Conservation (phyloP, 2,888 invertebrate genomes). For the Morinoia aosen region DNA sequence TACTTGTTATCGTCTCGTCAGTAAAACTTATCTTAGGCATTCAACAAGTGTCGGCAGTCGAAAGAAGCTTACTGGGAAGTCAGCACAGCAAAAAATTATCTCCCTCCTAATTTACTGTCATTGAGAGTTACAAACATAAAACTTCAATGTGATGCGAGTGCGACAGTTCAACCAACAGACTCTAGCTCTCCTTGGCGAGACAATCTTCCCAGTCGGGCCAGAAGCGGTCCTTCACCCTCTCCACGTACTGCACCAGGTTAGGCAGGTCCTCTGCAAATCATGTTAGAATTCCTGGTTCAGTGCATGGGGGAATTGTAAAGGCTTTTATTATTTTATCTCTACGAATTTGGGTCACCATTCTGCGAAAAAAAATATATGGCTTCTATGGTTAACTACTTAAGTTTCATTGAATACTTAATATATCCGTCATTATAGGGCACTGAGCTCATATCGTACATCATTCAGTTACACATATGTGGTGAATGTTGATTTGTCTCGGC, state of each 20-base stretch:
- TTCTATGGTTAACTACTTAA: neutral
- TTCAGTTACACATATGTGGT: neutral
- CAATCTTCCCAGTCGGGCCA: slow-evolving; percentile 45
- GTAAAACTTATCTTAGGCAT: neutral
- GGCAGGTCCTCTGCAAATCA: slow-evolving; percentile 8
- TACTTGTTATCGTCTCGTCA: neutral
- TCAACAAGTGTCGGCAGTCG: neutral
- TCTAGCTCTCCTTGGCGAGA: neutral
- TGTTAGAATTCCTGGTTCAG: neutral
- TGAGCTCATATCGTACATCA: neutral
- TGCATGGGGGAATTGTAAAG: neutral
- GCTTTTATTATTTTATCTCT: neutral
- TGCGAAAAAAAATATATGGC: neutral
- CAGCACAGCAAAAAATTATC: neutral
- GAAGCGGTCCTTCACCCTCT: slow-evolving; percentile 13
- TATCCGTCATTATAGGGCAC: neutral
- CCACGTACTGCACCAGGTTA: slow-evolving; percentile 16
- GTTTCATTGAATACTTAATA: neutral
- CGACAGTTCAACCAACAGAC: neutral
- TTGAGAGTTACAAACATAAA: neutral
- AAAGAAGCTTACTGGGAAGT: neutral
- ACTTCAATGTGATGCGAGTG: neutral
- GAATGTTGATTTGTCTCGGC: neutral
- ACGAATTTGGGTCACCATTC: neutral
- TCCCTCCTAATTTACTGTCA: neutral